Percentiles rank a stretch among this genome's conserved stretches.
These are phyloP conservation scores for Gallinago paraguaiae DNA, from an alignment of 2,113 vertebrate genomes.

Conservation along the genomic window DNA sequence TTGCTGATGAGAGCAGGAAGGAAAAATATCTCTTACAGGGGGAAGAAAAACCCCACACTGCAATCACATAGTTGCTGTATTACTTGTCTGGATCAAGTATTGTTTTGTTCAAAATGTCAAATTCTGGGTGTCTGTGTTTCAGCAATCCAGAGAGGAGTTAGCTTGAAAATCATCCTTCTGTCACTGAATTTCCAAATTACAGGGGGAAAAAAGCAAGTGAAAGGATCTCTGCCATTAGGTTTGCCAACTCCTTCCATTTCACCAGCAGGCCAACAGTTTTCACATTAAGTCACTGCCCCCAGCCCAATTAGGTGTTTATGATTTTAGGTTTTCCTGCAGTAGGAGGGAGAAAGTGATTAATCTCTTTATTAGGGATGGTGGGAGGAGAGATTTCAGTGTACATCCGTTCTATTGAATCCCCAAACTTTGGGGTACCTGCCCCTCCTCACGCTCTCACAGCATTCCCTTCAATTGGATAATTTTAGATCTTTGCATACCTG, in stretches of 20 bases:
- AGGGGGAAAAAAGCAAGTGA: not conserved
- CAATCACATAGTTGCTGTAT: not conserved
- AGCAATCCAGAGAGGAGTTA: constrained; percentile 59
- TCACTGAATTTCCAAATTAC: constrained; percentile 62
- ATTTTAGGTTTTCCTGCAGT: constrained; percentile 19
- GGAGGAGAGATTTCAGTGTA: not conserved
- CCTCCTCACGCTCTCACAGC: not conserved
- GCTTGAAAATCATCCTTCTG: constrained; percentile 68
- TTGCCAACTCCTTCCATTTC: constrained; percentile 40
- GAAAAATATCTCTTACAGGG: not conserved
- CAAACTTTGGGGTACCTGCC: not conserved
- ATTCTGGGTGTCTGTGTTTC: constrained; percentile 46
- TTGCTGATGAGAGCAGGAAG: not conserved
- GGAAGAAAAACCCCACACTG: not conserved
- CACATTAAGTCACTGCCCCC: constrained; percentile 12
- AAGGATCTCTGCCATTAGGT: constrained; percentile 5
- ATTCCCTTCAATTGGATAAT: constrained; percentile 38
- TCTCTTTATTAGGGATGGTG: not conserved
- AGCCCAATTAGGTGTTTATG: constrained; percentile 2
- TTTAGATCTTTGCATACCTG: constrained; percentile 47
- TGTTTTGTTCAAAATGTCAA: constrained; percentile 67
- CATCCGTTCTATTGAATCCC: not conserved
- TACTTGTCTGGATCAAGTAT: constrained; percentile 50
- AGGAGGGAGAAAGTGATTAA: not conserved
- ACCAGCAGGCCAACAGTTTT: constrained; percentile 25